Percentiles rank a stretch among this genome's conserved stretches.
Conservation (phyloP, 2,113 vertebrate species). For the Lophotis ruficrista region DNA sequence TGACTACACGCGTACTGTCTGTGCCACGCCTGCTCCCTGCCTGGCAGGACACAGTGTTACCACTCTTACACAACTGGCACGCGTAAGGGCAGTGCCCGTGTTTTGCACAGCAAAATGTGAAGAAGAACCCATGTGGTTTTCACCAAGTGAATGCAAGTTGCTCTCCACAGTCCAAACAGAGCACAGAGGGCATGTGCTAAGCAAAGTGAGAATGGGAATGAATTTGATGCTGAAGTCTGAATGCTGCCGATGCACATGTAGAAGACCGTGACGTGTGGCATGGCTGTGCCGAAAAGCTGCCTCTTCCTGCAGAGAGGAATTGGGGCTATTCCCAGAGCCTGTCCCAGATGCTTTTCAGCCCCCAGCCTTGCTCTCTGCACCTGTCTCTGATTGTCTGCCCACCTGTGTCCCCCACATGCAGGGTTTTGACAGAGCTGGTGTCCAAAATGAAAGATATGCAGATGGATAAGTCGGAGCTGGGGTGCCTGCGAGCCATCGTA, state of each 20-base stretch:
- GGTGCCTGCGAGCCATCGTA: slow-evolving; percentile 93
- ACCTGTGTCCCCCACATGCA: slow-evolving; percentile 32
- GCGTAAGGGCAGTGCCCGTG: not conserved
- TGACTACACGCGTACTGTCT: fast-evolving
- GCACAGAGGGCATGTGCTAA: not conserved
- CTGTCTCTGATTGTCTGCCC: not conserved
- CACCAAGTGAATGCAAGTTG: not conserved
- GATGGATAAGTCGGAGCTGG: slow-evolving; percentile 96
- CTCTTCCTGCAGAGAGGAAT: not conserved
- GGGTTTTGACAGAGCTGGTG: slow-evolving; percentile 93
- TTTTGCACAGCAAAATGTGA: not conserved
- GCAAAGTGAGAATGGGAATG: not conserved
- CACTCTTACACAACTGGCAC: not conserved
- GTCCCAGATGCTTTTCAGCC: not conserved
- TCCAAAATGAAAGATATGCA: slow-evolving; percentile 99
- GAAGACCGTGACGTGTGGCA: not conserved
- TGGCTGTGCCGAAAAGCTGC: not conserved
- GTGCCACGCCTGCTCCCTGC: not conserved
- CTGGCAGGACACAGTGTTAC: not conserved
- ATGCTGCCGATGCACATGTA: not conserved
- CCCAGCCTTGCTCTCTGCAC: not conserved
- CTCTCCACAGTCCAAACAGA: not conserved
- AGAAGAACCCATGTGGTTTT: not conserved
- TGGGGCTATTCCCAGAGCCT: not conserved
- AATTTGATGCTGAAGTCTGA: not conserved